Evolutionary conservation across 2,888 invertebrate genomes (phyloP), one percentile per base, ranked within the genome.

Genomic region (Torymus auratus): DNA sequence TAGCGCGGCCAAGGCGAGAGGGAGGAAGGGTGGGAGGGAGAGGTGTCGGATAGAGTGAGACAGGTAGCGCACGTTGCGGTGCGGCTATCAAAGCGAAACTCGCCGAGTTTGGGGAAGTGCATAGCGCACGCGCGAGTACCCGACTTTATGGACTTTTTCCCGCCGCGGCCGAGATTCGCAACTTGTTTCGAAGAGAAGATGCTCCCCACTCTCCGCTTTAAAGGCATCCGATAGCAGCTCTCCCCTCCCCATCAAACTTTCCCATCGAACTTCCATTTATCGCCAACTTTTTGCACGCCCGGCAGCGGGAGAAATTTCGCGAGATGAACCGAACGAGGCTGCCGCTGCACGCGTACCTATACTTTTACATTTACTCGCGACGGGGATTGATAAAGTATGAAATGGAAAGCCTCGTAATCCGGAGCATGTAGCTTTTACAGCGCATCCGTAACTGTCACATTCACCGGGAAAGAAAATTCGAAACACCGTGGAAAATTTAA

Each of bases 231-330:
- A 64, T 52, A 52, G 1, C 41, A 10, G 7, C 41, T 41, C 50
- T 58, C 28, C 15, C 20, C 41, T 7, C 1, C 7, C 7, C 7
- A 41, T 10, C 7, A 7, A 78, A 78, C 78, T 78, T 78, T 61
- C 62, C 17, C 73, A 56, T 78, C 68, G 61, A 78, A 73, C 78
- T 62, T 65, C 17, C 64, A 52, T 64, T 64, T 20, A 68, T 50
- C 52, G 58, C 50, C 20, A 17, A 76, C 28, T 28, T 77, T 67
- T 60, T 53, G 17, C 56, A 12, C 58, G 60, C 28, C 17, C n/a
- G 13, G 2, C 14, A 56, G 52, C 52, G 20, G 41, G 5, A 41
- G 5, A 41, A 1, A 41, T 41, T 41, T 41, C 41, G 41, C 41
- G 7, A 41, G 41, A 41, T 41, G 41, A 41, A 41, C 41, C 7